Conservation (phyloP, 2,888 invertebrate genomes). For the Thelaira solivaga region DNA sequence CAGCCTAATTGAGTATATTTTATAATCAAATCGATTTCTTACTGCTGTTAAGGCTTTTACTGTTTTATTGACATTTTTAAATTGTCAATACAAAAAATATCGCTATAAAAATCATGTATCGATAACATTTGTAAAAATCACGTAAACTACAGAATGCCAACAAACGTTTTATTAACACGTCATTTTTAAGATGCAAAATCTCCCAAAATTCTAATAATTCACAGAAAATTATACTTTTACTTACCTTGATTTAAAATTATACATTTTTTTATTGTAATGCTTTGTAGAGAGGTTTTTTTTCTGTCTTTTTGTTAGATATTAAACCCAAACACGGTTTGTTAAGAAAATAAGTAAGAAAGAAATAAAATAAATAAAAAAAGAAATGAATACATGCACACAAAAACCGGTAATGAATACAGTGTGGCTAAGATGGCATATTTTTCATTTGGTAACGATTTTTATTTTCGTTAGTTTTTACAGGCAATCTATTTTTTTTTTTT, state of each 20-base stretch:
- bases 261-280: neutral
- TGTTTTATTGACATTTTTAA: too few species aligned
- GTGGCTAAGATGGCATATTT: too few species aligned
- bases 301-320: neutral
- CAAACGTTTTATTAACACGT: neutral
- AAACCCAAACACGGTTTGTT: slow-evolving; percentile 1
- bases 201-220: neutral
- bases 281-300: too few species aligned
- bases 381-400: neutral
- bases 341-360: slow-evolving; percentile 19
- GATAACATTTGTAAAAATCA: neutral
- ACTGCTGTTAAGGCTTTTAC: too few species aligned
- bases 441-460: too few species aligned
- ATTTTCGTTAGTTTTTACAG: too few species aligned
- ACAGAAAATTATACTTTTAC: too few species aligned
- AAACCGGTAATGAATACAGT: slow-evolving; percentile 40
- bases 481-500: too few species aligned
- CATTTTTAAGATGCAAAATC: neutral
- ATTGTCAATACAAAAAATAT: neutral
- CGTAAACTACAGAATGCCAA: neutral
- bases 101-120: neutral
- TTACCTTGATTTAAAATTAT: neutral
- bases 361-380: slow-evolving; percentile 3
- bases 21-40: too few species aligned
- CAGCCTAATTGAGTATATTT: too few species aligned